phyloP scores from a whole-genome alignment of 1,140 invertebrate genomes.

The Bombus ignitus region DNA sequence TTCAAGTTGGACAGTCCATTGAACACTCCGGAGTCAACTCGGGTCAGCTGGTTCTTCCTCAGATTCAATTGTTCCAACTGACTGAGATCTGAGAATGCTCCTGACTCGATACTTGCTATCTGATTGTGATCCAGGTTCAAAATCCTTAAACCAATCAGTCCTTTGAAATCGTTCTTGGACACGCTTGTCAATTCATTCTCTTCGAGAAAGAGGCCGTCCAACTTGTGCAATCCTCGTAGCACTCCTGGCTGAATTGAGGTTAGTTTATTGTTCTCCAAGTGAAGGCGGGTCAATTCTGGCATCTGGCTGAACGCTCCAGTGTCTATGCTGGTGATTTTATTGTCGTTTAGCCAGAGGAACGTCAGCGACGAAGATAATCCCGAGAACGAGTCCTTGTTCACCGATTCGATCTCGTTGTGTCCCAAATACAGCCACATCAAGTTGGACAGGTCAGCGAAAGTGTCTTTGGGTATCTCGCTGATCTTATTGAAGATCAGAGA shows the following conservation, averaged over 20 bases:
- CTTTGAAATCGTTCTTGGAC: constrained; percentile 22
- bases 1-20: constrained; percentile 26
- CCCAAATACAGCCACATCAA: constrained; percentile 50
- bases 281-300: constrained; percentile 34
- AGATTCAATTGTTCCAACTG: constrained; percentile 38
- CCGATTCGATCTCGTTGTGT: constrained; percentile 46
- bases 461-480: constrained; percentile 41
- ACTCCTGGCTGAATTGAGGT: neutral
- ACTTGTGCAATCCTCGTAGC: constrained; percentile 41
- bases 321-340: constrained; percentile 49
- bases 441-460: constrained; percentile 49
- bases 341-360: constrained; percentile 56
- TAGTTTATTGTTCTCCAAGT: constrained; percentile 51
- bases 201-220: constrained; percentile 53
- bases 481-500: constrained; percentile 56
- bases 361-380: constrained; percentile 24
- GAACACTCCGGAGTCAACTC: constrained; percentile 11
- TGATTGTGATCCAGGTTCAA: constrained; percentile 45
- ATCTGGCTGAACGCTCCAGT: constrained; percentile 34
- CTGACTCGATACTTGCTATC: constrained; percentile 39
- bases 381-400: constrained; percentile 32
- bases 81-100: constrained; percentile 29
- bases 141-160: constrained; percentile 34
- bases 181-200: constrained; percentile 45
- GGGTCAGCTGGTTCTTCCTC: constrained; percentile 30